A percentile compares a stretch with the other conserved stretches of the same genome.
Conservation (phyloP, 2,888 invertebrate genomes). For the Carabus problematicus region DNA sequence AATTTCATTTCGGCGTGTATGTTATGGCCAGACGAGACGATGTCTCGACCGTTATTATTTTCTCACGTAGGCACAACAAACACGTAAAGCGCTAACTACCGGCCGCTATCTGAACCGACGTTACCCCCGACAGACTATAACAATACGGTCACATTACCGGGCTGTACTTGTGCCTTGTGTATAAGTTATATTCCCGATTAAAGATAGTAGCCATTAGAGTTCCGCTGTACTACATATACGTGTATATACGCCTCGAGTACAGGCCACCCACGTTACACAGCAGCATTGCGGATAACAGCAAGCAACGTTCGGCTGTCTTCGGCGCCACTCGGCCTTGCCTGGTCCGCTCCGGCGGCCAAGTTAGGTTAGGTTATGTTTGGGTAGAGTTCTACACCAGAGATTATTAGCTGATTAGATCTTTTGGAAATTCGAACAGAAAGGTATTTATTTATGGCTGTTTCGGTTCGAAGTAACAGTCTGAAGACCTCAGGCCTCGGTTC, state of each 20-base stretch:
- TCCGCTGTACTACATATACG: conserved; percentile 12
- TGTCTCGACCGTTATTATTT: conserved; percentile 32
- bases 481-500: conserved; percentile 9
- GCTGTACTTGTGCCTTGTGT: conserved; percentile 27
- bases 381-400: conserved; percentile 13
- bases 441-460: conserved; percentile 39
- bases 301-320: conserved; percentile 6
- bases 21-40: not conserved
- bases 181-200: conserved; percentile 41
- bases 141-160: conserved; percentile 42
- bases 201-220: conserved; percentile 39
- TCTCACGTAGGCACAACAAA: conserved; percentile 36
- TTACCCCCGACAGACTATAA: conserved; percentile 34
- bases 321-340: not conserved
- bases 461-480: conserved; percentile 22
- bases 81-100: conserved; percentile 40
- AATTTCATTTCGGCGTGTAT: conserved; percentile 19
- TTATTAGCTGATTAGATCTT: conserved; percentile 41
- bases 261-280: conserved; percentile 23
- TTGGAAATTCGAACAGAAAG: conserved; percentile 41
- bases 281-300: conserved; percentile 1
- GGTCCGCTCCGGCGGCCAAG: not conserved
- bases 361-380: not conserved
- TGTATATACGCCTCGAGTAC: conserved; percentile 3
- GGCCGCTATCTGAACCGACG: conserved; percentile 37